Conservation (phyloP, 92 coral and sea anemone species). For the Palythoa heliodiscus region DNA sequence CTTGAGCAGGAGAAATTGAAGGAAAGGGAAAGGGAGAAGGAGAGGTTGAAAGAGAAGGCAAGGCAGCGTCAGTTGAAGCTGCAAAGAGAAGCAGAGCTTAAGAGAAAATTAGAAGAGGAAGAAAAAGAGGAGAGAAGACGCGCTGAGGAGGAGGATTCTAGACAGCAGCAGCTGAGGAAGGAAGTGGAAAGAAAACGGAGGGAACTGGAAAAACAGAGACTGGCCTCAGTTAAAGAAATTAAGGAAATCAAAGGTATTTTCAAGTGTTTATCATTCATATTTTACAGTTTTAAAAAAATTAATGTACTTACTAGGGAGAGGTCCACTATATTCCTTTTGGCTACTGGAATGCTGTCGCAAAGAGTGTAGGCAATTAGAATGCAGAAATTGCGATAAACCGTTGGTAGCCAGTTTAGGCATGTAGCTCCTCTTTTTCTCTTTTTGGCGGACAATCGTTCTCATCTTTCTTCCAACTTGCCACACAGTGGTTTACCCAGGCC, state of each 20-base stretch:
- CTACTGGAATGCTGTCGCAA: no score
- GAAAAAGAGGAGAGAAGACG: slow-evolving; percentile 42
- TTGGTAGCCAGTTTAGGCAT: no score
- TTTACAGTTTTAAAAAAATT: background rate
- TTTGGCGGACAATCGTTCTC: no score
- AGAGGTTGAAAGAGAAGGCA: slow-evolving; percentile 70
- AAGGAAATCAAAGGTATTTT: slow-evolving; percentile 20
- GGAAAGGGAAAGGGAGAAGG: slow-evolving; percentile 76
- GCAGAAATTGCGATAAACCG: no score
- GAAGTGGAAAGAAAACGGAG: slow-evolving; percentile 51
- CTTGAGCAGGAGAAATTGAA: slow-evolving; percentile 84
- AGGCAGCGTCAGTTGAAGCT: slow-evolving; percentile 60
- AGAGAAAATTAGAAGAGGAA: slow-evolving; percentile 63
- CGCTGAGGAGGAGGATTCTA: slow-evolving; percentile 55
- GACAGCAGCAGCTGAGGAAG: slow-evolving; percentile 64
- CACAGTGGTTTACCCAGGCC: no score
- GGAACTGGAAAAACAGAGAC: slow-evolving; percentile 56
- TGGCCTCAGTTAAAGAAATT: slow-evolving; percentile 30
- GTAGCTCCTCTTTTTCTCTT: no score
- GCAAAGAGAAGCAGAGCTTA: slow-evolving; percentile 56
- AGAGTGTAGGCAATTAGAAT: no score
- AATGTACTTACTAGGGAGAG: background rate
- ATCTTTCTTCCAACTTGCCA: no score
- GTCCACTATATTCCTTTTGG: no score
- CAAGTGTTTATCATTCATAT: background rate